Evolutionary conservation across 2,888 invertebrate genomes (phyloP), one percentile per base, ranked within the genome.

Genomic region (Vesta saturnalis): DNA sequence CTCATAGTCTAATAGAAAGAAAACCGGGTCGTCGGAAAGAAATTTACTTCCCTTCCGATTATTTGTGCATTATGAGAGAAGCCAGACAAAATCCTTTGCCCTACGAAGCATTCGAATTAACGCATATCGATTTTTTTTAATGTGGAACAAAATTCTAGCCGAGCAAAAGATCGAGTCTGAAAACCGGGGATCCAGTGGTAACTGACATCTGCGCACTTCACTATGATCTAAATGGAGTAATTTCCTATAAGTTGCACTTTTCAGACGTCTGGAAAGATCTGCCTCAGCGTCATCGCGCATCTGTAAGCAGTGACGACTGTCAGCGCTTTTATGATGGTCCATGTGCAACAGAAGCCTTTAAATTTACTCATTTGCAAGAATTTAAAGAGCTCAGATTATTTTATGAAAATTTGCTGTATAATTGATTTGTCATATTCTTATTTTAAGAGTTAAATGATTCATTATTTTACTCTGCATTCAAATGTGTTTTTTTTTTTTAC

Each of bases 1-100:
- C 72, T 19, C 70, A 73, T 57, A n/a, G n/a, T n/a, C n/a, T n/a
- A n/a, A n/a, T n/a, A 58, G 73, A 73, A 39, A 43, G 56, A 52
- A 69, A 64, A 60, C 47, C 72, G 30, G 69, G 64, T 8, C 58
- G 57, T 43, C 63, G 69, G 52, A 65, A 55, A 52, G 71, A 72
- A 69, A 64, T 74, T 15, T n/a, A n/a, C n/a, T n/a, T n/a, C n/a
- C n/a, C n/a, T n/a, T n/a, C 72, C 15, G 47, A 49, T 49, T 49
- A 49, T 8, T 8, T 15, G 10, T 15, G 12, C 12, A 62, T 69
- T 18, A 61, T 69, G 39, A 55, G 58, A 61, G 46, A 58, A 54
- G 67, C 74, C 69, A 65, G 60, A 49, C 12, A 62, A 61, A 61
- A 30, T 58, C 58, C 35, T 47, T n/a, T n/a, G n/a, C n/a, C n/a